Evolutionary conservation across 2,797 vertebrate species (phyloP).

Genomic region (Sparus aurata): DNA sequence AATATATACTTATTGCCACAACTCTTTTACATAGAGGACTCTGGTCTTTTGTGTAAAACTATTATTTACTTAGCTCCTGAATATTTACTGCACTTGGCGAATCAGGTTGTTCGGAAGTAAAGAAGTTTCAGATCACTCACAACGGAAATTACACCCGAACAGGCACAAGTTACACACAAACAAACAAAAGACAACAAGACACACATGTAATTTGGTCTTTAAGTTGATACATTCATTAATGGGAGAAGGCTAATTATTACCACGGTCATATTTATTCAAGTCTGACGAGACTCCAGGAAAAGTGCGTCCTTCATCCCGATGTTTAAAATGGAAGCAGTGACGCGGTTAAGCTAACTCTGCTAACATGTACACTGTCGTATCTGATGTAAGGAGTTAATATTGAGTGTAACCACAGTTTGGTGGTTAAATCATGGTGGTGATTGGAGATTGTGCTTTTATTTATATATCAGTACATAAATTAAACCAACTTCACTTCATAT

Average conservation of each 20-base stretch:
- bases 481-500: constrained; percentile 4
- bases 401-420: too few species aligned
- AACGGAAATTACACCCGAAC: constrained; percentile 15
- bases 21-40: not conserved
- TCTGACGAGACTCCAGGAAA: not conserved
- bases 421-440: not conserved
- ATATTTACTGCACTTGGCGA: constrained; percentile 14
- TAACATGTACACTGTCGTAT: not conserved
- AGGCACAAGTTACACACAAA: constrained; percentile 30
- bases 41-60: not conserved
- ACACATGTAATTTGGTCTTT: constrained; percentile 63
- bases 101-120: not conserved
- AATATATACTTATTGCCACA: constrained; percentile 9
- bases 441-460: constrained; percentile 51
- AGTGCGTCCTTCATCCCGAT: not conserved
- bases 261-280: not conserved
- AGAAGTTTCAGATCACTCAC: constrained; percentile 23
- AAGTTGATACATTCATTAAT: constrained; percentile 57
- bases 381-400: not conserved
- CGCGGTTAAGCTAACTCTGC: not conserved
- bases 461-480: not conserved
- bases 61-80: not conserved
- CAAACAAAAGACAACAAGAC: constrained; percentile 11
- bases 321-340: constrained; percentile 25
- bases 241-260: constrained; percentile 18